A percentile compares a stretch with the other conserved stretches of the same genome.
These are phyloP conservation scores for Theocolax elegans DNA, from an alignment of 1,140 invertebrate species.

Conservation along the genomic window DNA sequence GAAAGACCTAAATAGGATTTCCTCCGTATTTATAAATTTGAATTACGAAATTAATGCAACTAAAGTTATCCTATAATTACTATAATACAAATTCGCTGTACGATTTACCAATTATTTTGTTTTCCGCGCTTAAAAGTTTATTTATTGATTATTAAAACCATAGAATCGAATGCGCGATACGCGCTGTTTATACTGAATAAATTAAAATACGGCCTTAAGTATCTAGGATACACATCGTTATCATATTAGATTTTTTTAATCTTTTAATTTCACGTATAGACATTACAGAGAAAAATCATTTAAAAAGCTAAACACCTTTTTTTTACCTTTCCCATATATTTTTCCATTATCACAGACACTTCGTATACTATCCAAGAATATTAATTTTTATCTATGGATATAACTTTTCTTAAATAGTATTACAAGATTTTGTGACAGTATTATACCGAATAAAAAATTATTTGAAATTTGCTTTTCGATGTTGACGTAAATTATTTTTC, in stretches of 20 bases:
- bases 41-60: not conserved
- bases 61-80: not conserved
- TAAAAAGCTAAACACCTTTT: conserved; percentile 6
- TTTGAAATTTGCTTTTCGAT: no score
- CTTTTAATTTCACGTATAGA: not conserved
- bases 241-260: not conserved
- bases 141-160: not conserved
- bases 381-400: not conserved
- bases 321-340: not conserved
- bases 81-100: conserved; percentile 22
- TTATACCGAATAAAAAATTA: conserved; percentile 21
- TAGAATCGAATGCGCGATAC: conserved; percentile 14
- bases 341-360: conserved; percentile 38
- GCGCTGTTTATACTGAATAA: not conserved
- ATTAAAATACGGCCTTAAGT: not conserved
- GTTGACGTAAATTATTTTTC: no score
- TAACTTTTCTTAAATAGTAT: conserved; percentile 35
- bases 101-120: not conserved
- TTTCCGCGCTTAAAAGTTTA: not conserved
- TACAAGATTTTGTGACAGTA: conserved; percentile 20
- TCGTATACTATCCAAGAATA: conserved; percentile 40
- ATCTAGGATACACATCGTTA: not conserved
- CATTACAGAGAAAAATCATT: not conserved
- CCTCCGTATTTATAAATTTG: not conserved
- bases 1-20: conserved; percentile 1